A percentile compares a stretch with the other conserved stretches of the same genome.
phyloP scores from a whole-genome alignment of 2,797 vertebrate genomes.

The Coregonus sp. region DNA sequence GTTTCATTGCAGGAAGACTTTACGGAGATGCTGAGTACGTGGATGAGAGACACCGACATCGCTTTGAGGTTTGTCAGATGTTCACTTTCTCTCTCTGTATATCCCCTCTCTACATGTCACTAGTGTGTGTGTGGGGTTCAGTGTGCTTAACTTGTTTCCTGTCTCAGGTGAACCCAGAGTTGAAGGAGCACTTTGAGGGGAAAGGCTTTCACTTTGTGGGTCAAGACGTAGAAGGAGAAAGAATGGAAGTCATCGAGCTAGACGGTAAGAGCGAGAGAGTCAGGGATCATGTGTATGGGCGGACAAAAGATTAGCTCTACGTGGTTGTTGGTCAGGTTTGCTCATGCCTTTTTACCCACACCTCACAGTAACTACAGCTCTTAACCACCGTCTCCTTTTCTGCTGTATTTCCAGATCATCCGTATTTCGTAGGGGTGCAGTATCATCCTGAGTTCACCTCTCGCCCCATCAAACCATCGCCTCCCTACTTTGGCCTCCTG shows the following conservation, averaged over 20 bases:
- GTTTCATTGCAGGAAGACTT: conserved; percentile 79
- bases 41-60: conserved; percentile 90
- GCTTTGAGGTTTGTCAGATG: conserved; percentile 83
- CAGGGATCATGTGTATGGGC: not conserved
- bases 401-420: conserved; percentile 79
- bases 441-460: conserved; percentile 97
- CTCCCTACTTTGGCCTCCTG: conserved; percentile 90
- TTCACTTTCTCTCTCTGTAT: not conserved
- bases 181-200: conserved; percentile 86
- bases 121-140: not conserved
- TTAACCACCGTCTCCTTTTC: not conserved
- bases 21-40: conserved; percentile 85
- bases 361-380: not conserved
- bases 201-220: conserved; percentile 91
- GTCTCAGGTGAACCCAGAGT: conserved; percentile 88
- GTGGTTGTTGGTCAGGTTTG: not conserved
- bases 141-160: not conserved
- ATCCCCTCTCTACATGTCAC: not conserved
- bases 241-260: conserved; percentile 94
- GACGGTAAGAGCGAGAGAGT: conserved; percentile 76
- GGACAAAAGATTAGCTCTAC: not conserved
- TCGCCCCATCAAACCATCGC: conserved; percentile 93
- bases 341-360: not conserved
- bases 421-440: conserved; percentile 94
- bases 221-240: conserved; percentile 90